Base-by-base conservation (phyloP, 2,888 invertebrate genomes). In the Mythimna lalbum region DNA sequence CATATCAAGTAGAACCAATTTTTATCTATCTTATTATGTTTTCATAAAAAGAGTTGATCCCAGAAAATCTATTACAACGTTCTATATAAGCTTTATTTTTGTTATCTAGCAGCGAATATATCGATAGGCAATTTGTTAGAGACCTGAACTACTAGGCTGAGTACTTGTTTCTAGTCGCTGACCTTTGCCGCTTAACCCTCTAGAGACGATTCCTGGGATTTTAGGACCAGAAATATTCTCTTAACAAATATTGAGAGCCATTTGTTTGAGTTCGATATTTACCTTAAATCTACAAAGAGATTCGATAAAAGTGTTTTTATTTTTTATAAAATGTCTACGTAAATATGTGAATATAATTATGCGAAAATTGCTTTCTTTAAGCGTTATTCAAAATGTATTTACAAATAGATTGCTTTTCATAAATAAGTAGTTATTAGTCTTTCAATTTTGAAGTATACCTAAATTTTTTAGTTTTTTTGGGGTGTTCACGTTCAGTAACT, bases 151-250 rank as follows among this genome's bases (percentile, higher is more conserved):
- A 50, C 71, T 49, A 53, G 57, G 23, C 43, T 52, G n/a, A 17
- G 36, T 62, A 53, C 36, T 55, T 73, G 31, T 62, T 73, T 66
- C 19, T 65, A 63, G 47, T 60, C 27, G 1, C 23, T 63, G 62
- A 63, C 74, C 59, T 73, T 78, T 73, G 50, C 36, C 68, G 52
- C 33, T 76, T 76, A 66, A 49, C 19, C 53, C 62, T 73, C 66
- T 21, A 43, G 67, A 43, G 67, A 73, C 49, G 9, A 56, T 63
- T 63, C 27, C 67, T 57, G 49, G 23, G 60, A 63, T 64, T 67
- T 64, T 52, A 53, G 60, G 49, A 55, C 43, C 47, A 17, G 33
- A 36, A 59, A 70, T 33, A 65, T 59, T 68, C 61, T 63, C 27
- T 21, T 65, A 56, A 61, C 27, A 63, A 66, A 76, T 66, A 73